A percentile compares a stretch with the other conserved stretches of the same genome.
These are phyloP conservation scores for Brachyhypopomus occidentalis DNA, from an alignment of 2,113 vertebrate species.

Conservation along the genomic window DNA sequence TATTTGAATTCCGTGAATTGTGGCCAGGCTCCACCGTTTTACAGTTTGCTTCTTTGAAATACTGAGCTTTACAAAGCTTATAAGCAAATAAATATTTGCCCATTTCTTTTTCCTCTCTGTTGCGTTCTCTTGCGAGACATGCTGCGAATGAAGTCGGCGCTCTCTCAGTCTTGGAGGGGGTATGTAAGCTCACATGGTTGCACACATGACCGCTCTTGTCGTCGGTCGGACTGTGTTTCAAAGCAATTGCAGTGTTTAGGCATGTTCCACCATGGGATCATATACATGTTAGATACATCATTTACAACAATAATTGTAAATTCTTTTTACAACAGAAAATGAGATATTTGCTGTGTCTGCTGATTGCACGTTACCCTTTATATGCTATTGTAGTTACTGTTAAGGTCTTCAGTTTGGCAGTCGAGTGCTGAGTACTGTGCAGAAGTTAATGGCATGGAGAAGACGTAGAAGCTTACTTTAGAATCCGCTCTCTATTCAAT, in stretches of 20 bases:
- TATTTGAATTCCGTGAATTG: not conserved
- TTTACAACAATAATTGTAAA: too few species aligned
- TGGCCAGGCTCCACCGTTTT: not conserved
- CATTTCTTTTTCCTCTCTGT: not conserved
- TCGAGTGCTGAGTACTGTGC: too few species aligned
- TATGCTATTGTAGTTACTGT: too few species aligned
- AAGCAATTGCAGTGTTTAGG: not conserved
- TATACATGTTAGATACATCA: too few species aligned
- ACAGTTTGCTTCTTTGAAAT: not conserved
- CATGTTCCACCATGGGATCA: not conserved
- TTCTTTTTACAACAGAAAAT: too few species aligned
- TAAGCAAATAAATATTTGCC: not conserved
- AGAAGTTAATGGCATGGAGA: too few species aligned
- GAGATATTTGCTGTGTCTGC: too few species aligned
- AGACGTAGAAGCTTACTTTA: too few species aligned
- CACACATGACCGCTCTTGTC: slow-evolving; percentile 48
- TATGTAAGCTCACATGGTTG: slow-evolving; percentile 61
- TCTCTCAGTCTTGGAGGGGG: slow-evolving; percentile 66
- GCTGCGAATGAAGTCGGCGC: slow-evolving; percentile 61
- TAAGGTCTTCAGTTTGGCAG: too few species aligned
- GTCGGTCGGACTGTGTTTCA: not conserved
- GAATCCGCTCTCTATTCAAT: too few species aligned
- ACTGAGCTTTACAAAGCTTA: too few species aligned
- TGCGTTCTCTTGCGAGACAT: slow-evolving; percentile 39
- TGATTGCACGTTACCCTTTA: too few species aligned